Evolutionary conservation across 2,888 invertebrate genomes (phyloP).

Genomic region (Xylota segnis): DNA sequence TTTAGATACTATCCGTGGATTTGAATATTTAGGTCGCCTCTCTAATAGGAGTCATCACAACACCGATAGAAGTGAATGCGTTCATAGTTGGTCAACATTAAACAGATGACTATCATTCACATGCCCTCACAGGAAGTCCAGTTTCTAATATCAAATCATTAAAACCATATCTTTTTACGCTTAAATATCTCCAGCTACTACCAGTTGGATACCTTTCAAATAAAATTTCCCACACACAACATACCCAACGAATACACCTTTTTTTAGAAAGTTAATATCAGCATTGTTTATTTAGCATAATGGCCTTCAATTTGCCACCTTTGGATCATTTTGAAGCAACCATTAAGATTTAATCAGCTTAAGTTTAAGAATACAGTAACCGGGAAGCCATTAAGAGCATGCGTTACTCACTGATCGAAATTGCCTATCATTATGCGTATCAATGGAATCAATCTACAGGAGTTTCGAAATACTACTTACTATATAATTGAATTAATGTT

Average conservation of each 20-base stretch:
- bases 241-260: neutral
- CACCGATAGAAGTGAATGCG: neutral
- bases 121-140: neutral
- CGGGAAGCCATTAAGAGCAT: conserved; percentile 46
- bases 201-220: conserved; percentile 24
- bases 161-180: neutral
- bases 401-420: conserved; percentile 35
- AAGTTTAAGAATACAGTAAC: conserved; percentile 36
- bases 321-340: conserved; percentile 33
- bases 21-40: too few relatives aligned
- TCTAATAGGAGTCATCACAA: too few relatives aligned
- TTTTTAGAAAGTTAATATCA: conserved; percentile 54
- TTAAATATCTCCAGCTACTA: neutral
- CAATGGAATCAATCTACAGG: conserved; percentile 62
- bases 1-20: too few relatives aligned
- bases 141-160: neutral
- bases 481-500: conserved; percentile 68
- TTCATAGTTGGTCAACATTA: neutral
- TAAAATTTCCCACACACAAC: conserved; percentile 5
- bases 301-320: conserved; percentile 58
- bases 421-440: conserved; percentile 62
- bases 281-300: conserved; percentile 45
- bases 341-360: conserved; percentile 56
- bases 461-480: conserved; percentile 48
- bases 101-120: too few relatives aligned